Conservation (phyloP, 1,140 invertebrate genomes). For the Brachionus paranguensis region DNA sequence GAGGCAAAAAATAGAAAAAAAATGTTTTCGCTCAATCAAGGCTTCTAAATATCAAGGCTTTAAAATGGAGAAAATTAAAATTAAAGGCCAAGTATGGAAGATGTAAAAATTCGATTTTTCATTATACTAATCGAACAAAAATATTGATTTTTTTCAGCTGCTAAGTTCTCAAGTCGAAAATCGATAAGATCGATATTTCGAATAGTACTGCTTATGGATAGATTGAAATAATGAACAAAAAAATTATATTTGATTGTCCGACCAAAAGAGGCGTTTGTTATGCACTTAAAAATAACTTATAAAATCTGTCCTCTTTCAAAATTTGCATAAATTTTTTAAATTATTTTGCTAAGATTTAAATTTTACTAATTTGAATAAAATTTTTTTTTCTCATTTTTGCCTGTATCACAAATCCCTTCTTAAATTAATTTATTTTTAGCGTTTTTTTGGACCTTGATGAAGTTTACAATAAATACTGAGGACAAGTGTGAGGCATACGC, state of each 20-base stretch:
- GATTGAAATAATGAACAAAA: not conserved
- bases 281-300: not conserved
- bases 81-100: constrained; percentile 19
- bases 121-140: not conserved
- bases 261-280: not conserved
- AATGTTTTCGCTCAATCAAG: not conserved
- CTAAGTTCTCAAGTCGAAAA: not conserved
- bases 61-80: not conserved
- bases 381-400: not conserved
- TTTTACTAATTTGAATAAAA: no score
- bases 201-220: not conserved
- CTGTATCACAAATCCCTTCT: not conserved
- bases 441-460: not conserved
- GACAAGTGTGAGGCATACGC: not conserved
- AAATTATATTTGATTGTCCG: not conserved
- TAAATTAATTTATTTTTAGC: not conserved
- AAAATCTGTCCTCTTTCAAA: not conserved
- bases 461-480: constrained; percentile 17
- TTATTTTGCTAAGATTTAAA: not conserved
- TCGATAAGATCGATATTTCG: not conserved
- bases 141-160: constrained; percentile 19
- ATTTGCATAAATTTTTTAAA: not conserved
- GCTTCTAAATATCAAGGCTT: not conserved
- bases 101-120: not conserved
- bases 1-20: not conserved